Base-by-base conservation (phyloP, 2,888 invertebrate species). In the Drosophila tanythrix region DNA sequence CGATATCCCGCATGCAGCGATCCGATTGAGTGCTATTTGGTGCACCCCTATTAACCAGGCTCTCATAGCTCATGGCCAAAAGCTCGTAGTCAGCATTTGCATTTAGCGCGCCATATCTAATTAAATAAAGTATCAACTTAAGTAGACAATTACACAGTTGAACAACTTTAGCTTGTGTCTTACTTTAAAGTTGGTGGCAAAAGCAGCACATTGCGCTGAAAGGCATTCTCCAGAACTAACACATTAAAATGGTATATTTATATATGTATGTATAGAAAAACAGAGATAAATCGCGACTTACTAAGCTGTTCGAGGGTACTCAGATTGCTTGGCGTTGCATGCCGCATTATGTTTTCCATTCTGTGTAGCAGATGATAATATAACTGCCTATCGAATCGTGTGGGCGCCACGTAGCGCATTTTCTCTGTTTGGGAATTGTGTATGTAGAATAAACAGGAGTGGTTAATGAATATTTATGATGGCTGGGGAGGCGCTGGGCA, bases 301-400 rank as follows among this genome's bases (percentile, higher is more conserved):
- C 87, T 88, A 35, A 76, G 67, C 33, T 62, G 48, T 2, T 84
- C 60, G 36, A 78, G 18, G 0, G 31, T 48, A 21, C 27, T 76
- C 1, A 68, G 40, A 35, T 50, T 52, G 1, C 13, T 33, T 27
- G 25, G 18, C 10, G 33, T 52, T 5, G 62, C 48, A n/a, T 33
- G 35, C 3, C 33, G 55, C 50, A 59, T 58, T n/a, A 88, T 61
- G 10, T 64, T 43, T 25, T 83, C 77, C 51, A 91, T 76, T 43
- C 81, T 74, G 29, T 89, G 85, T 56, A 91, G 68, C 21, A 92
- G 61, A 59, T 90, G 74, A 63, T 85, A 87, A 62, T 83, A 88
- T n/a, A 85, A 62, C 50, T 92, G 91, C 25, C 85, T 79, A 25
- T 92, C 91, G 56, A 77, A 91, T 4, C 91, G 83, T 25, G 90